A percentile compares a stretch with the other conserved stretches of the same genome.
phyloP scores from a whole-genome alignment of 2,113 vertebrate species.

The Trichechus manatus region DNA sequence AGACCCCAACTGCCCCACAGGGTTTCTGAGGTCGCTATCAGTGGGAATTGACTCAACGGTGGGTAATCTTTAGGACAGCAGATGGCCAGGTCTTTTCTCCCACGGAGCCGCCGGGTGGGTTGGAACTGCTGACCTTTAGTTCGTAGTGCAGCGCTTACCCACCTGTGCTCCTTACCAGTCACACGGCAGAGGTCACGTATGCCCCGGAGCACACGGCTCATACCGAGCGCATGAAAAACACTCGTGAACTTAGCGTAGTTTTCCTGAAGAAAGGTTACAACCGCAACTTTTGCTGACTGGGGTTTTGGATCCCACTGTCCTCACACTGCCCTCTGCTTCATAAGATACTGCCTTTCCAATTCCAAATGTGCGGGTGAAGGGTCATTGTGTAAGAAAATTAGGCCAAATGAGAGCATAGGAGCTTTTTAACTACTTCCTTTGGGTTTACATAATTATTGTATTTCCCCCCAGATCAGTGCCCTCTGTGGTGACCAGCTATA shows the following conservation, averaged over 20 bases:
- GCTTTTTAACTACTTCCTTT: conserved; percentile 64
- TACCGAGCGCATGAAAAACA: background rate
- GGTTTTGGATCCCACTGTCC: background rate
- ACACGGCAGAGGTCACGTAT: background rate
- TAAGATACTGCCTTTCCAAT: conserved; percentile 63
- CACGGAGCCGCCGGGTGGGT: too few relatives aligned
- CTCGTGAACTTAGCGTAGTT: background rate
- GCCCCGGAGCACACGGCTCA: background rate
- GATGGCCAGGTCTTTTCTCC: too few relatives aligned
- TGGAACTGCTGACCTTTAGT: too few relatives aligned
- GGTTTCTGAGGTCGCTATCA: too few relatives aligned
- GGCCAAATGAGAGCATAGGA: conserved; percentile 63
- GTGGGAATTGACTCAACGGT: too few relatives aligned
- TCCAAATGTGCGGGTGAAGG: conserved; percentile 69
- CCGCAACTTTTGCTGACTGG: background rate
- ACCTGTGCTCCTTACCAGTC: too few relatives aligned
- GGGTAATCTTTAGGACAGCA: too few relatives aligned
- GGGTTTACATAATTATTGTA: conserved; percentile 58
- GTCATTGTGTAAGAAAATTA: conserved; percentile 71
- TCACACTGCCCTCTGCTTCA: conserved; percentile 55
- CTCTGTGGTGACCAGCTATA: conserved; percentile 56
- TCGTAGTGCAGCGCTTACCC: too few relatives aligned
- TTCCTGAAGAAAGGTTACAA: background rate
- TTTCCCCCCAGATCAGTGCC: background rate
- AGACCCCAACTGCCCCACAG: too few relatives aligned